phyloP scores from a whole-genome alignment of 1,140 invertebrate species.

The Cyphomyrmex costatus region DNA sequence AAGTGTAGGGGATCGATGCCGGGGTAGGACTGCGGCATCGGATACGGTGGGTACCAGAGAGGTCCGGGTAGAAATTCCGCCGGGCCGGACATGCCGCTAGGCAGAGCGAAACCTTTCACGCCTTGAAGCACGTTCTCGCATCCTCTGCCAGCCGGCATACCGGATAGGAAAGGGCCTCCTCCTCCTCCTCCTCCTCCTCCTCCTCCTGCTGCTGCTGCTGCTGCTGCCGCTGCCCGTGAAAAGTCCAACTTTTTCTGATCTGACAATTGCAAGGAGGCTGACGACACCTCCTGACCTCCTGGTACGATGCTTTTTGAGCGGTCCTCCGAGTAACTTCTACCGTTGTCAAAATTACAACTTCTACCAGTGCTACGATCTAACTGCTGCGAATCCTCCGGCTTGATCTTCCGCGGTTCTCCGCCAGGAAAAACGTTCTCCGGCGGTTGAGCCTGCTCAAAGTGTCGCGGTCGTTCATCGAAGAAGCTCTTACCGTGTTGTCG shows the following conservation, averaged over 20 bases:
- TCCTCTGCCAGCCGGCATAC: constrained; percentile 67
- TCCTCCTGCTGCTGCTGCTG: too few relatives aligned
- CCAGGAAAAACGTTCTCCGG: constrained; percentile 71
- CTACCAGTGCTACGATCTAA: constrained; percentile 66
- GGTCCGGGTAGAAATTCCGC: constrained; percentile 88
- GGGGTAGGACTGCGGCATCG: constrained; percentile 89
- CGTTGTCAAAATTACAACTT: constrained; percentile 18
- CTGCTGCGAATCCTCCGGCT: constrained; percentile 77
- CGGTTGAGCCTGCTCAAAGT: constrained; percentile 73
- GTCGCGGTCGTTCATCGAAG: constrained; percentile 78
- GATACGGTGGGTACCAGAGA: constrained; percentile 92
- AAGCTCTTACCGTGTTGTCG: constrained; percentile 78
- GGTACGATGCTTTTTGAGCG: constrained; percentile 60
- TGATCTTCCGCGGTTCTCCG: constrained; percentile 77
- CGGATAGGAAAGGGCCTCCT: constrained; percentile 79
- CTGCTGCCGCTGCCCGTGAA: constrained; percentile 84
- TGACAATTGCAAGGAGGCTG: constrained; percentile 60
- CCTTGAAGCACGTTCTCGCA: constrained; percentile 77
- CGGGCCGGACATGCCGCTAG: constrained; percentile 75
- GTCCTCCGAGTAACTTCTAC: constrained; percentile 65
- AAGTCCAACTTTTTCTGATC: constrained; percentile 81
- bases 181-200: too few relatives aligned
- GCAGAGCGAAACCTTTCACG: constrained; percentile 78
- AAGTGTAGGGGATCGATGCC: constrained; percentile 93
- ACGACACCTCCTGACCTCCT: constrained; percentile 59